Percentiles rank a stretch among this genome's conserved stretches.
Evolutionary conservation across 1,140 invertebrate species (phyloP).

Genomic region (Lordiphosa stackelbergi): DNA sequence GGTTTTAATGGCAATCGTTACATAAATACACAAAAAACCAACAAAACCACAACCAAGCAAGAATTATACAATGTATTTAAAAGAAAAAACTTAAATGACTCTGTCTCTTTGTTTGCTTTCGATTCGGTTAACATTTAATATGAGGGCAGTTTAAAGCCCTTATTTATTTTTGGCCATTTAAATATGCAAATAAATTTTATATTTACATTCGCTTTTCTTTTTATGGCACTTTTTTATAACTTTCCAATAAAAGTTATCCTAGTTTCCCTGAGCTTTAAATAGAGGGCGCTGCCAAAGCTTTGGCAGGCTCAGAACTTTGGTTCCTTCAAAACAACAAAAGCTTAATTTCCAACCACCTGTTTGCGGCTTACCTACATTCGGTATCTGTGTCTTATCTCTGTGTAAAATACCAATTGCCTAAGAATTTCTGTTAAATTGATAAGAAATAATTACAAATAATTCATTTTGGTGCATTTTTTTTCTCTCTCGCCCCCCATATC

Average conservation of each 20-base stretch:
- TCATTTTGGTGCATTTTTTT: not conserved
- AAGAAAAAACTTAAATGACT: not conserved
- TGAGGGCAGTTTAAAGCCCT: conserved; percentile 17
- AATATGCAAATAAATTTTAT: conserved; percentile 1
- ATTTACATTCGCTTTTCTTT: not conserved
- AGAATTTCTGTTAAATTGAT: conserved; percentile 1
- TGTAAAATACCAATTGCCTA: too few relatives aligned
- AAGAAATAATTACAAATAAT: not conserved
- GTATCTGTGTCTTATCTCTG: too few relatives aligned
- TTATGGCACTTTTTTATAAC: conserved; percentile 18
- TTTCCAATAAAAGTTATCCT: conserved; percentile 8
- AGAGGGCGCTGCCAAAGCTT: conserved; percentile 53
- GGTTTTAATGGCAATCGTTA: conserved; percentile 31
- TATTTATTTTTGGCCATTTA: conserved; percentile 11
- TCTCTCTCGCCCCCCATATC: conserved; percentile 1
- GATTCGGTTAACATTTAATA: too few relatives aligned
- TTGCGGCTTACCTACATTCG: conserved; percentile 20
- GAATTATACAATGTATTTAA: too few relatives aligned
- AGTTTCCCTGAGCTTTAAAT: conserved; percentile 25
- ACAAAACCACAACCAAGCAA: conserved; percentile 21
- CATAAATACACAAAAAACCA: conserved; percentile 12
- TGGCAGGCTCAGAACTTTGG: conserved; percentile 23
- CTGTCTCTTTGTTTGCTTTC: too few relatives aligned
- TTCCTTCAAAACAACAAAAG: conserved; percentile 4
- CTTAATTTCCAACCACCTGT: conserved; percentile 30